Percentiles rank a stretch among this genome's conserved stretches.
These are phyloP conservation scores for Yponomeuta malinellus DNA, from an alignment of 2,888 invertebrate species.

Conservation along the genomic window DNA sequence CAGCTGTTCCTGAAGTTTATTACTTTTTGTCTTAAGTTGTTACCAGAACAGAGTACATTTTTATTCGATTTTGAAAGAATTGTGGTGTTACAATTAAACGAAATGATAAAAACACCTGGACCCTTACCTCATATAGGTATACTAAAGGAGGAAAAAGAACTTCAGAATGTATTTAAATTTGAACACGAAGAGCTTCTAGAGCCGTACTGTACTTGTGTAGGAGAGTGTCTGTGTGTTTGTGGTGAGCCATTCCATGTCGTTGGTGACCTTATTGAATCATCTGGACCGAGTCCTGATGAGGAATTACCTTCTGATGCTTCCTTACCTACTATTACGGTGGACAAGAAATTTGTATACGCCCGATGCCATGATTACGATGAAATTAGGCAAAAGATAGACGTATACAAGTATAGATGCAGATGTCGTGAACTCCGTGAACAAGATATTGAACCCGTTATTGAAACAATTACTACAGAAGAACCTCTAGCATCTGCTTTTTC, in stretches of 20 bases:
- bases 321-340: conserved; percentile 45
- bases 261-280: conserved; percentile 42
- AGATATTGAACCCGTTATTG: background rate
- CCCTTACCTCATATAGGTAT: conserved; percentile 30
- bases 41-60: conserved; percentile 63
- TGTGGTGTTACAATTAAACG: conserved; percentile 59
- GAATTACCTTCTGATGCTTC: conserved; percentile 50
- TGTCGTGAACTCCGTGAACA: conserved; percentile 42
- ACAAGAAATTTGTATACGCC: conserved; percentile 55
- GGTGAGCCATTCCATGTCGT: conserved; percentile 48
- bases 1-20: conserved; percentile 60
- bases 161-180: conserved; percentile 43
- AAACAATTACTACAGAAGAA: conserved; percentile 17
- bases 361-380: conserved; percentile 57
- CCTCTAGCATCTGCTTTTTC: conserved; percentile 6
- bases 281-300: conserved; percentile 31
- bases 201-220: background rate
- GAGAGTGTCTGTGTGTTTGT: background rate
- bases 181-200: conserved; percentile 18
- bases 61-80: conserved; percentile 60
- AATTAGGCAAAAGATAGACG: conserved; percentile 42
- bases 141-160: conserved; percentile 38
- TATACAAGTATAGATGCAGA: conserved; percentile 24
- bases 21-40: conserved; percentile 53
- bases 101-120: conserved; percentile 48